Percentiles rank a stretch among this genome's conserved stretches.
Conservation (phyloP, 2,113 vertebrate genomes). For the Poicephalus meyeri region DNA sequence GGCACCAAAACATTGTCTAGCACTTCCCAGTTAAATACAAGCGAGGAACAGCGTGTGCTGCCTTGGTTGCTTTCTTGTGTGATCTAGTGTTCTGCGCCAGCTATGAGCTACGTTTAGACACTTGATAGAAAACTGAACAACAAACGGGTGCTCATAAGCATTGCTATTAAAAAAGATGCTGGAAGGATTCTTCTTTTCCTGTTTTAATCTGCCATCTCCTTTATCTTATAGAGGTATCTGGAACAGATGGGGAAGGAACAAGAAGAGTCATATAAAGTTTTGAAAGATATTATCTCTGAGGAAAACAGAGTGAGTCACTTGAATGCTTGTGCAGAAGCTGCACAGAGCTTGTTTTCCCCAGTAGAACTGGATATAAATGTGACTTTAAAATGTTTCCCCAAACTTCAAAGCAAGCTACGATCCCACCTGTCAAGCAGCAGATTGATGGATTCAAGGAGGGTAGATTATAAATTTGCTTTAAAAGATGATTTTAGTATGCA, state of each 20-base stretch:
- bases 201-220: background rate
- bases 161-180: background rate
- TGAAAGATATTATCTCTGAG: background rate
- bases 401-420: conserved; percentile 56
- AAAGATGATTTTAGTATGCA: conserved; percentile 38
- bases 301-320: conserved; percentile 21
- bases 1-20: background rate
- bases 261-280: background rate
- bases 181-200: background rate
- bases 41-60: background rate
- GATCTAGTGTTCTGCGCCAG: background rate
- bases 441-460: conserved; percentile 48
- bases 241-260: background rate
- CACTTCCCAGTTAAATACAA: background rate
- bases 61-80: background rate
- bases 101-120: background rate
- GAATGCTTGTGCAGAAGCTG: background rate
- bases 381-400: conserved; percentile 45
- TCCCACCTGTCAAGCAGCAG: conserved; percentile 44
- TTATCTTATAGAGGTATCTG: background rate
- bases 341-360: conserved; percentile 64
- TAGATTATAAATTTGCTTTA: conserved; percentile 59
- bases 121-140: background rate
- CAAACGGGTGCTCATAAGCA: background rate
- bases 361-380: conserved; percentile 44